Conservation (phyloP, 2,888 invertebrate species). For the Epinotia bilunana region DNA sequence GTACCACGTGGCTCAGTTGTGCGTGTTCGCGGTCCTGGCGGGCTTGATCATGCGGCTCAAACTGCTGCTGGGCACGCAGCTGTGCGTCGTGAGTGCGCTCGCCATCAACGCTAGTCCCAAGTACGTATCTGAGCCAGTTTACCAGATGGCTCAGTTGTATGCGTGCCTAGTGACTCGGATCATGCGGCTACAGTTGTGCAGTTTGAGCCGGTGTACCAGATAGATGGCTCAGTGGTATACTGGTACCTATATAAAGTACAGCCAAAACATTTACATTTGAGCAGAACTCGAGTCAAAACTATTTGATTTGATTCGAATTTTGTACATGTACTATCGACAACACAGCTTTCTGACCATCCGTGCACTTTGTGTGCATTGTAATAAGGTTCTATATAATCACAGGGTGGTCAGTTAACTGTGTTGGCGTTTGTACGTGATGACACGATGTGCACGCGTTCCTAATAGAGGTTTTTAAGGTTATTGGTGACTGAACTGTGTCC, state of each 20-base stretch:
- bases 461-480: too few relatives aligned
- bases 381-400: too few relatives aligned
- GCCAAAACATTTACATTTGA: too few relatives aligned
- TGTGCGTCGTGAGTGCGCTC: constrained; percentile 89
- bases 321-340: too few relatives aligned
- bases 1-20: constrained; percentile 89
- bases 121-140: constrained; percentile 56
- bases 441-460: too few relatives aligned
- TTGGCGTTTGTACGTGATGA: too few relatives aligned
- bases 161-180: not conserved
- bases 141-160: not conserved
- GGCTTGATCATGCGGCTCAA: constrained; percentile 90
- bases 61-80: constrained; percentile 90
- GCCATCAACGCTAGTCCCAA: constrained; percentile 84
- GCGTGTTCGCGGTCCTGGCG: constrained; percentile 90
- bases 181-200: not conserved
- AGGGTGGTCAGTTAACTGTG: too few relatives aligned
- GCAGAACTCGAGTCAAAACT: too few relatives aligned
- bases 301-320: too few relatives aligned
- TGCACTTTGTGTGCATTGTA: too few relatives aligned
- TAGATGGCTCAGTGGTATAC: constrained; percentile 88
- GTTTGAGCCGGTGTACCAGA: too few relatives aligned
- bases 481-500: constrained; percentile 92
- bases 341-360: too few relatives aligned
- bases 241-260: constrained; percentile 82